Evolutionary conservation across 2,113 vertebrate genomes (phyloP), one percentile per base, ranked within the genome.

Genomic region (Apistogramma diplotaenia): DNA sequence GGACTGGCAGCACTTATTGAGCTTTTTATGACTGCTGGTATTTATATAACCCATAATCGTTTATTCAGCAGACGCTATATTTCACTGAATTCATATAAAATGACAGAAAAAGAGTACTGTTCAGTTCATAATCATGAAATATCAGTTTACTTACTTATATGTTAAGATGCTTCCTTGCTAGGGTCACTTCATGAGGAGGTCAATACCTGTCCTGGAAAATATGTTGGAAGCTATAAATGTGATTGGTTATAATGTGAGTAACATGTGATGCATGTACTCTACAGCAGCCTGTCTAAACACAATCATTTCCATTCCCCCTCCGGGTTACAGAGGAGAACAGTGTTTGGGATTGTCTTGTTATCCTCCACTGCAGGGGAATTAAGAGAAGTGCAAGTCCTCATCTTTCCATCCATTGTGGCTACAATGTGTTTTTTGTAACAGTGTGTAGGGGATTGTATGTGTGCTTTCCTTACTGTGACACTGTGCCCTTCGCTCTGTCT

Each of bases 401-500:
- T 84, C 81, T 67, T 83, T 67, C 12, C 1, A 76, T 58, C 70
- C 23, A 80, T 59, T 83, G 84, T 84, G 71, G 33, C 57, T 79
- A 25, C 74, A 72, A 23, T 72, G 35, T 61, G 78, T 53, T 29
- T 46, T 83, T 37, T 73, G 4, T 62, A 78, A 70, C 54, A 74
- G n/a, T 83, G 81, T 79, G 73, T 74, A 27, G 12, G 43, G 43
- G 56, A 25, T 6, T 74, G 76, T 11, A 4, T 75, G 79, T 75
- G 80, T 59, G 74, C 49, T 70, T 72, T 80, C 33, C 51, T 79
- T 85, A 62, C 59, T 89, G 65, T 85, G 89, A 85, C 58, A 16
- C 82, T 58, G 58, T 84, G 84, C 71, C 85, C 87, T 92, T 88
- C 61, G 8, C 79, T 88, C 82, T n/a, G n/a, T 78, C 86, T 91